Evolutionary conservation across 2,797 vertebrate genomes (phyloP).

Genomic region (Holocentrus rufus): DNA sequence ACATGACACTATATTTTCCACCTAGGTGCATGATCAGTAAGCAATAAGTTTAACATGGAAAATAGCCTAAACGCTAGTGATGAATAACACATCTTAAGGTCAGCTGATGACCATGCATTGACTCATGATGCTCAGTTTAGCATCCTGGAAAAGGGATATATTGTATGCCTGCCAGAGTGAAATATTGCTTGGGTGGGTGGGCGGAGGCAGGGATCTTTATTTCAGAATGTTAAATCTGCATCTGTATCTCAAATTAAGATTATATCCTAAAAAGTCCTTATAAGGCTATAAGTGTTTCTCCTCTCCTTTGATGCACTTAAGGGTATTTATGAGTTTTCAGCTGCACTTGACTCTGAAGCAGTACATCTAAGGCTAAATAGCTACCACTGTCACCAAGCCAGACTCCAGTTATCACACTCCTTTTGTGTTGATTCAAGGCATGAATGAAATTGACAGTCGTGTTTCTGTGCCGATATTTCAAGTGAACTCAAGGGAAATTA

Average conservation of each 20-base stretch:
- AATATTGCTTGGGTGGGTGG: neutral
- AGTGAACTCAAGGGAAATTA: neutral
- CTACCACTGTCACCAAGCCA: no score
- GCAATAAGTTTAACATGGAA: constrained; percentile 1
- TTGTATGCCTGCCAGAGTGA: neutral
- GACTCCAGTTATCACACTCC: no score
- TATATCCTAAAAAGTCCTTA: no score
- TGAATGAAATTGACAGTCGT: neutral
- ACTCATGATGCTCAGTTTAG: constrained; percentile 19
- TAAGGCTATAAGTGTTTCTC: no score
- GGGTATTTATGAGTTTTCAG: no score
- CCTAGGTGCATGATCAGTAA: neutral
- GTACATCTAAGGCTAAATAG: no score
- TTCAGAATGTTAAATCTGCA: neutral
- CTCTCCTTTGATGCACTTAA: no score
- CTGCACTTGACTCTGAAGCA: no score
- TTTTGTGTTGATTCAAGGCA: neutral
- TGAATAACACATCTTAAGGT: constrained; percentile 9
- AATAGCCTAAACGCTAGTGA: constrained; percentile 26
- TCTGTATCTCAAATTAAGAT: no score
- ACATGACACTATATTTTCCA: no score
- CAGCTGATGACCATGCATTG: constrained; percentile 30
- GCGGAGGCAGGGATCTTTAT: neutral
- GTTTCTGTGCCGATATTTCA: neutral
- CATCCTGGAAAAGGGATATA: neutral